phyloP scores from a whole-genome alignment of 2,888 invertebrate genomes.

The Clistopyga incitator region DNA sequence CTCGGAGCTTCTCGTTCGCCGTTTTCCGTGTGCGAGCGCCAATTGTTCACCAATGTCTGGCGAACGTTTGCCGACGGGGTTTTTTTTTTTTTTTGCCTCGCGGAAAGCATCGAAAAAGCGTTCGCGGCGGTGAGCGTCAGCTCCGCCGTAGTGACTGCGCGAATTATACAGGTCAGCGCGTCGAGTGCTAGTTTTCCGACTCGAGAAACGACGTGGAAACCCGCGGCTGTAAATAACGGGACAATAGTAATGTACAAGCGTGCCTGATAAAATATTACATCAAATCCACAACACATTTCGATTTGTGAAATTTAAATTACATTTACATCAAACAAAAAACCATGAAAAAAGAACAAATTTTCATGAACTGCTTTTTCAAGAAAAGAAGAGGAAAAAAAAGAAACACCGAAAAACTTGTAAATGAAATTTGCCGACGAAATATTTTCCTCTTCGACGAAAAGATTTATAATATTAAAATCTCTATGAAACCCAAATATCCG shows the following conservation, averaged over 20 bases:
- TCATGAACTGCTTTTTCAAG: too few relatives aligned
- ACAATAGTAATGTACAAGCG: background rate
- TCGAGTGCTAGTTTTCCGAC: slow-evolving; percentile 28
- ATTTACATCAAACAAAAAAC: too few relatives aligned
- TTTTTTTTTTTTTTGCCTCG: slow-evolving; percentile 7
- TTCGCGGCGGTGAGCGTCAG: background rate
- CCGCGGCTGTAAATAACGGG: slow-evolving; percentile 10
- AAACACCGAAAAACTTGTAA: too few relatives aligned
- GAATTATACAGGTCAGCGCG: slow-evolving; percentile 38
- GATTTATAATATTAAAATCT: too few relatives aligned
- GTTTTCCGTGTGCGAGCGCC: slow-evolving; percentile 16
- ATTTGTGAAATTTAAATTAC: too few relatives aligned
- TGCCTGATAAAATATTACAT: background rate
- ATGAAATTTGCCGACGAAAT: too few relatives aligned
- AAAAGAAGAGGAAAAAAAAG: too few relatives aligned
- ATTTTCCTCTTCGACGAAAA: too few relatives aligned
- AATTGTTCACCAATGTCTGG: slow-evolving; percentile 30
- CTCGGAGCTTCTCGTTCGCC: slow-evolving; percentile 22
- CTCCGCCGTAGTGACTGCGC: slow-evolving; percentile 10
- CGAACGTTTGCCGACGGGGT: slow-evolving; percentile 6
- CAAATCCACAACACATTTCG: too few relatives aligned
- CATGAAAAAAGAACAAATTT: too few relatives aligned
- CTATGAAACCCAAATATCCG: too few relatives aligned
- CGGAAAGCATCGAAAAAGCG: slow-evolving; percentile 26
- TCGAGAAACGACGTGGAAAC: slow-evolving; percentile 29